Conservation (phyloP, 2,113 vertebrate species). For the Octodon degus region DNA sequence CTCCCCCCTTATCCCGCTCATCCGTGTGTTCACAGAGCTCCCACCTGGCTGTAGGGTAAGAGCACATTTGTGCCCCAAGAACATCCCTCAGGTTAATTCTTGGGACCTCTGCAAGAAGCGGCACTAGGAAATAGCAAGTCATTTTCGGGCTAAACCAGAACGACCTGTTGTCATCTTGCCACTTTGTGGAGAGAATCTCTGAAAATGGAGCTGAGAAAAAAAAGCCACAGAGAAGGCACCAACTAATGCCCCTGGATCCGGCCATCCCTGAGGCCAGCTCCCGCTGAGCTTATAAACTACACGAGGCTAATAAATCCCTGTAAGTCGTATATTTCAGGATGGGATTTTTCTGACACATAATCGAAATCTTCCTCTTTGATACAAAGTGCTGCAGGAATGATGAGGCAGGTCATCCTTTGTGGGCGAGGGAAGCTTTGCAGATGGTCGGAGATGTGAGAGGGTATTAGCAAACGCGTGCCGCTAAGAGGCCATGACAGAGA, state of each 20-base stretch:
- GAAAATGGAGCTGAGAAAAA: background rate
- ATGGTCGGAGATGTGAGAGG: background rate
- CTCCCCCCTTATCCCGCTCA: background rate
- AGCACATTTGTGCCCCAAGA: background rate
- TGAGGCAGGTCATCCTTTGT: background rate
- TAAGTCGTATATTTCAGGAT: background rate
- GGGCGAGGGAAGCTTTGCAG: background rate
- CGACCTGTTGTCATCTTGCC: background rate
- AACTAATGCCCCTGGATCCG: background rate
- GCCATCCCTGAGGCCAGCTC: background rate
- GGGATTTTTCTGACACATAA: background rate
- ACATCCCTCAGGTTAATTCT: background rate
- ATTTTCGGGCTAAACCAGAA: background rate
- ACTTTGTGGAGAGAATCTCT: background rate
- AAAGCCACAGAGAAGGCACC: background rate
- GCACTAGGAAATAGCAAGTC: background rate
- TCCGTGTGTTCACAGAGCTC: background rate
- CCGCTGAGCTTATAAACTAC: background rate
- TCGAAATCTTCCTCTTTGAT: background rate
- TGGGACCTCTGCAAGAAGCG: background rate
- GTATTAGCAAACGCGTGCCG: background rate
- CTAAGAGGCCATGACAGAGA: background rate
- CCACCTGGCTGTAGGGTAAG: background rate
- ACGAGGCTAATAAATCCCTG: background rate
- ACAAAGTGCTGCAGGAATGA: background rate